These are phyloP conservation scores for Sprattus sprattus DNA, from an alignment of 2,113 vertebrate species.

Conservation along the genomic window DNA sequence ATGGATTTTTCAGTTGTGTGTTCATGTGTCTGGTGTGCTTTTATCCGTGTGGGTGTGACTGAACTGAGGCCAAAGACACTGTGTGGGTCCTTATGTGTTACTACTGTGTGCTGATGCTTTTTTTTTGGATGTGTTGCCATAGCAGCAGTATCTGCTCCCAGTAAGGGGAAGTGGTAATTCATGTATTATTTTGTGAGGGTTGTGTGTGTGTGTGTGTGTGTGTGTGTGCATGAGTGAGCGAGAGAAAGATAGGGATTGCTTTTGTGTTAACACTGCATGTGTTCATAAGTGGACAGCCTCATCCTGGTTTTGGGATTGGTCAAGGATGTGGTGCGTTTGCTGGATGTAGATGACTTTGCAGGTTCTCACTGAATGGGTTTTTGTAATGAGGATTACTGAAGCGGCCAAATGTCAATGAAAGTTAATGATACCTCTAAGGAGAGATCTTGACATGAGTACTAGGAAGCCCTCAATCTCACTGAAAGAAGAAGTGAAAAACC, in stretches of 20 bases:
- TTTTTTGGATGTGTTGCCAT: background rate
- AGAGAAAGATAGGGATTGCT: background rate
- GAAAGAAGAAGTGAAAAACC: background rate
- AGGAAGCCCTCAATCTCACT: background rate
- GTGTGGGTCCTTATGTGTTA: slow-evolving; percentile 24
- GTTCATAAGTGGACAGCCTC: background rate
- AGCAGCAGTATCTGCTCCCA: background rate
- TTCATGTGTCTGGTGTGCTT: background rate
- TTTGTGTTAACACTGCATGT: background rate
- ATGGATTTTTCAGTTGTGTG: background rate
- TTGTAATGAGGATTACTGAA: background rate
- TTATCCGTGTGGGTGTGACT: background rate
- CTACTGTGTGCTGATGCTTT: background rate
- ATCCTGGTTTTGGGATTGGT: background rate
- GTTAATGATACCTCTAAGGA: background rate
- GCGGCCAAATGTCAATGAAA: background rate
- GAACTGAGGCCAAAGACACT: background rate
- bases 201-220: background rate
- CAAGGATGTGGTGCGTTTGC: background rate
- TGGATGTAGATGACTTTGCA: background rate
- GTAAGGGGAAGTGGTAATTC: slow-evolving; percentile 6
- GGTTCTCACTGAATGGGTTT: background rate
- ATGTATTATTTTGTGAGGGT: background rate
- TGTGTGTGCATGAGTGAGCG: background rate
- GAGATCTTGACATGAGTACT: background rate